Base-by-base conservation (phyloP, 2,113 vertebrate species). In the Calidris pygmaea region DNA sequence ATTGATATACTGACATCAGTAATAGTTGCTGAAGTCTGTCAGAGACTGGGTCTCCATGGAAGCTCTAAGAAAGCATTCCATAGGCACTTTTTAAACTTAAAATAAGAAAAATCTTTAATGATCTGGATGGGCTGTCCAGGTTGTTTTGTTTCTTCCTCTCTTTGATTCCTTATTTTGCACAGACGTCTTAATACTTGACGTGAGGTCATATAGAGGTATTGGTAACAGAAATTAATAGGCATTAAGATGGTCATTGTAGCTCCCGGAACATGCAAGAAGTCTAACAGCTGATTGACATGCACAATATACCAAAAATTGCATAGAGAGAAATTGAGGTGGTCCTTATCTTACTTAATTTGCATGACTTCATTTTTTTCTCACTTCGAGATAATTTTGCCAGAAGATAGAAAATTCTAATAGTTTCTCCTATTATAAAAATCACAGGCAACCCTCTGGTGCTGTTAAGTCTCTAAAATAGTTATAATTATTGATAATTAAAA, bases 401-500 rank as follows among this genome's bases (percentile, higher is more conserved):
- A 70, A 26, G 4, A 82, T 24, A 81, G 53, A 74, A 92, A 88
- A 73, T 12, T 7, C 62, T 66, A n/a, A 41, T 9, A 53, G 14
- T 78, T 78, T 86, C 45, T 92, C 37, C 23, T 37, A 19, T 48
- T 66, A 48, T 7, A 72, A 73, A 93, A 91, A 20, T 76, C 56
- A 35, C 29, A 94, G 86, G 16, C 35, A 92, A 75, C 66, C 39
- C 62, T 96, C 60, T 56, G 56, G 85, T 96, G 43, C 92, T 82
- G 55, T 9, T 11, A 92, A 78, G 48, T 15, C 24, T 95, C 16
- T 81, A 66, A 95, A 90, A 56, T 72, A 91, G 14, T 93, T 65
- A 50, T 76, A 89, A 94, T 92, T 92, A 34, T 56, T 89, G 10
- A 35, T 47, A 59, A 93, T 94, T 93, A 88, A 76, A 95, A 71